Percentiles rank a stretch among this genome's conserved stretches.
Evolutionary conservation across 2,888 invertebrate species (phyloP).

Genomic region (Nomada hirtipes): DNA sequence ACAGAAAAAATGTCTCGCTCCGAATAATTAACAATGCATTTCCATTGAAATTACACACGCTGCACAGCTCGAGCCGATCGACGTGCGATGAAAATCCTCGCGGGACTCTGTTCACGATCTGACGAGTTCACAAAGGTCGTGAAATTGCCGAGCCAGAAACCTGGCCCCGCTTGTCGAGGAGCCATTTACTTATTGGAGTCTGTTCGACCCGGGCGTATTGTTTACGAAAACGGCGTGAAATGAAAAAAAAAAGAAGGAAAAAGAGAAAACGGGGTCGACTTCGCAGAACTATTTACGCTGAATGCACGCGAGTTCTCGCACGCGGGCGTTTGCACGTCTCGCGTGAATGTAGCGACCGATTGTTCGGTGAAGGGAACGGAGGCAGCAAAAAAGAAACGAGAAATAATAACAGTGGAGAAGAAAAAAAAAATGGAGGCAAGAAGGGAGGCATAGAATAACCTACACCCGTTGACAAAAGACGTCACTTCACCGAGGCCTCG

Average conservation of each 20-base stretch:
- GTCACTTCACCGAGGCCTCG: slow-evolving; percentile 50
- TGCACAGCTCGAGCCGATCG: not conserved
- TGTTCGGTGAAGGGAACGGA: slow-evolving; percentile 24
- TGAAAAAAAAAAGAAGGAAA: slow-evolving; percentile 6
- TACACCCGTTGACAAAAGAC: slow-evolving; percentile 43
- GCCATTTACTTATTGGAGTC: slow-evolving; percentile 60
- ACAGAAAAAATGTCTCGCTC: not conserved
- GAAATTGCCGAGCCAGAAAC: slow-evolving; percentile 43
- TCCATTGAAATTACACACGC: not conserved
- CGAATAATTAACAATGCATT: not conserved
- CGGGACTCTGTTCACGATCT: slow-evolving; percentile 10
- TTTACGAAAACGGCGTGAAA: slow-evolving; percentile 43
- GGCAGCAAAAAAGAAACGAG: not conserved
- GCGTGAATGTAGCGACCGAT: slow-evolving; percentile 28
- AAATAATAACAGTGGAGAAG: not conserved
- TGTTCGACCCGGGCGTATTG: slow-evolving; percentile 56
- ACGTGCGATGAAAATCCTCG: slow-evolving; percentile 26
- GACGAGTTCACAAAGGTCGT: slow-evolving; percentile 45
- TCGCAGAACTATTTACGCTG: slow-evolving; percentile 40
- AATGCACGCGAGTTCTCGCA: slow-evolving; percentile 18
- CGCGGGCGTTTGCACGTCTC: not conserved
- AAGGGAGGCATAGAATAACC: not conserved
- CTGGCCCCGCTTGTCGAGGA: slow-evolving; percentile 38
- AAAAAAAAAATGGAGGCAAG: not conserved
- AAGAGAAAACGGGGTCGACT: slow-evolving; percentile 46